Conservation (phyloP, 2,888 invertebrate species). For the Drosophila helvetica region DNA sequence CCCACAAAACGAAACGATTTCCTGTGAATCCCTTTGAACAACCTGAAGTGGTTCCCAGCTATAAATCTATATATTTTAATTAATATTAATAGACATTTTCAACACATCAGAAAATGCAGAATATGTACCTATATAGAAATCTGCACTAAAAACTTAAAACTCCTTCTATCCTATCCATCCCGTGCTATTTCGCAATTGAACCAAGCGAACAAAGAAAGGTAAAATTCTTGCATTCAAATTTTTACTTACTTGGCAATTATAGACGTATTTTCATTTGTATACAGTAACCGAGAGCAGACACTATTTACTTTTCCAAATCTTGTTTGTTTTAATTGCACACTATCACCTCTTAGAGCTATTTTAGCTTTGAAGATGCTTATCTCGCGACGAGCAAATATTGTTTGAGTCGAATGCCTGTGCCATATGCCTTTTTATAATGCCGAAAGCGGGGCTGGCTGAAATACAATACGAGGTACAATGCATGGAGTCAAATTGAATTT, state of each 20-base stretch:
- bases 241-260: constrained; percentile 35
- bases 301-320: constrained; percentile 29
- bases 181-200: neutral
- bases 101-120: too few species aligned
- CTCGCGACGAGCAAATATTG: constrained; percentile 44
- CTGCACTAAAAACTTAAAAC: neutral
- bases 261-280: constrained; percentile 18
- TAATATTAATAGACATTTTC: too few species aligned
- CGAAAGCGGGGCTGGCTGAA: neutral
- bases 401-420: constrained; percentile 44
- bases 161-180: neutral
- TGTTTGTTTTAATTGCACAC: constrained; percentile 43
- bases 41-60: constrained; percentile 19
- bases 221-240: neutral
- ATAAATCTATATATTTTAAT: too few species aligned
- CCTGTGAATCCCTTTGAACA: neutral
- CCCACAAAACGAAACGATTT: neutral
- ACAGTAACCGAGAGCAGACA: constrained; percentile 21
- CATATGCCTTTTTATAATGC: constrained; percentile 55
- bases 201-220: neutral
- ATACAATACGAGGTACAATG: neutral
- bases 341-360: constrained; percentile 26
- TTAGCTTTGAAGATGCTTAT: constrained; percentile 43
- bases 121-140: too few species aligned
- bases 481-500: constrained; percentile 3